Evolutionary conservation across 2,888 invertebrate genomes (phyloP).

Genomic region (Altica lythri): DNA sequence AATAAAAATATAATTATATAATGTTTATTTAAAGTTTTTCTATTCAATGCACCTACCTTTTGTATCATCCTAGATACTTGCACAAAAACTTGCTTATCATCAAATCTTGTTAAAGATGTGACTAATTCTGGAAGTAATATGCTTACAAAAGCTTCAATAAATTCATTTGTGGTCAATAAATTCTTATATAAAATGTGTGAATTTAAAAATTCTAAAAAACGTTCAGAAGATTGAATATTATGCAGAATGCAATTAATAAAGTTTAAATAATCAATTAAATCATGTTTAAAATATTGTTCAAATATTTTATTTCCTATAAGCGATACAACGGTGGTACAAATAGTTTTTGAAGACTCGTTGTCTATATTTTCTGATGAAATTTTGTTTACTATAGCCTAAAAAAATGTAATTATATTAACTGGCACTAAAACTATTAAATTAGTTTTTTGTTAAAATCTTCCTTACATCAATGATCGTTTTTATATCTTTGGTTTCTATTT

Average conservation of each 20-base stretch:
- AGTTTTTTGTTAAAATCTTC: not conserved
- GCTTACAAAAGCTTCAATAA: constrained; percentile 28
- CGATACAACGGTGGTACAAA: constrained; percentile 13
- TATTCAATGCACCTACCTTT: constrained; percentile 40
- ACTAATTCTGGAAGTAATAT: constrained; percentile 36
- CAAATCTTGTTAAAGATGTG: constrained; percentile 33
- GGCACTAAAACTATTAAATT: not conserved
- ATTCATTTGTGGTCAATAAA: constrained; percentile 28
- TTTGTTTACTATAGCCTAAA: constrained; percentile 6
- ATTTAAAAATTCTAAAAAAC: constrained; percentile 25
- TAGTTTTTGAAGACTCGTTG: not conserved
- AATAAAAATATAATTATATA: constrained; percentile 18
- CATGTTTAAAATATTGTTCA: constrained; percentile 46
- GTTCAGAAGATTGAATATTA: constrained; percentile 18
- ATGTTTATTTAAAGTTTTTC: not conserved
- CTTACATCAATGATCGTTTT: constrained; percentile 32
- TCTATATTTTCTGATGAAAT: constrained; percentile 4
- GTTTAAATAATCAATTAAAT: constrained; percentile 42
- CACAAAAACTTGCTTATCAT: constrained; percentile 34
- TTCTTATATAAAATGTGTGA: constrained; percentile 35
- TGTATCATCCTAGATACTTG: constrained; percentile 39
- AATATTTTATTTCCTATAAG: constrained; percentile 41
- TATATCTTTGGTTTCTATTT: constrained; percentile 44
- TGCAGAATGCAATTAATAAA: constrained; percentile 39
- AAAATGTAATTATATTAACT: not conserved